These are phyloP conservation scores for Coreius guichenoti DNA, from an alignment of 2,797 vertebrate genomes.

Conservation along the genomic window DNA sequence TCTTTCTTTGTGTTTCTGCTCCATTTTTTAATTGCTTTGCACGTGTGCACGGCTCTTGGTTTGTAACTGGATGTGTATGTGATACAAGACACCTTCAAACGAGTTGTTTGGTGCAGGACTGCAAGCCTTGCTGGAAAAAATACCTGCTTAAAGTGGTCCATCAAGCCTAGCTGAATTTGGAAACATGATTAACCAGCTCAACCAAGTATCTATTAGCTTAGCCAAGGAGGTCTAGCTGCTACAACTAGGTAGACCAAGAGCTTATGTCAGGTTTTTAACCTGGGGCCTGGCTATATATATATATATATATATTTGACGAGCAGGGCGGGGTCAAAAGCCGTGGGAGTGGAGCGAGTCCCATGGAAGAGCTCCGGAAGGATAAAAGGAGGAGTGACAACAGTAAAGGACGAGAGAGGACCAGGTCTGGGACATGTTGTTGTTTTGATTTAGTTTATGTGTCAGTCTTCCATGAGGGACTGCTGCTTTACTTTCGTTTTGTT, in stretches of 20 bases:
- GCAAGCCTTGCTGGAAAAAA: neutral
- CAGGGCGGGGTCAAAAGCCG: neutral
- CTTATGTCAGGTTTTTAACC: neutral
- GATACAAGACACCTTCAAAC: neutral
- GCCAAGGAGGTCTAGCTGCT: neutral
- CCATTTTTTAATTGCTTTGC: constrained; percentile 39
- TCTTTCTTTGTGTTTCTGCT: constrained; percentile 10
- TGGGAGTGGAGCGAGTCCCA: neutral
- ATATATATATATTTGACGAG: neutral
- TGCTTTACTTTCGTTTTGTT: no score
- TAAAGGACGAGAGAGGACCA: neutral
- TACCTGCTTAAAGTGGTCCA: neutral
- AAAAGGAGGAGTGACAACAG: neutral
- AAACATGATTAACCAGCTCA: neutral
- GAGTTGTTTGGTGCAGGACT: neutral
- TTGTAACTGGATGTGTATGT: constrained; percentile 40
- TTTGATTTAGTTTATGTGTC: neutral
- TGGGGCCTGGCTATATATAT: neutral
- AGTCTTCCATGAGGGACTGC: no score
- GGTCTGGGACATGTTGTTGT: neutral
- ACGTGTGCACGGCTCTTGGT: constrained; percentile 29
- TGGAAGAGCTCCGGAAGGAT: neutral
- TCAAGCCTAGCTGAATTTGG: neutral
- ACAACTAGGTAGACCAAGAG: neutral
- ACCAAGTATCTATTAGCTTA: neutral